Percentiles rank a stretch among this genome's conserved stretches.
phyloP scores from a whole-genome alignment of 1,140 invertebrate genomes.

The Ooceraea biroi region DNA sequence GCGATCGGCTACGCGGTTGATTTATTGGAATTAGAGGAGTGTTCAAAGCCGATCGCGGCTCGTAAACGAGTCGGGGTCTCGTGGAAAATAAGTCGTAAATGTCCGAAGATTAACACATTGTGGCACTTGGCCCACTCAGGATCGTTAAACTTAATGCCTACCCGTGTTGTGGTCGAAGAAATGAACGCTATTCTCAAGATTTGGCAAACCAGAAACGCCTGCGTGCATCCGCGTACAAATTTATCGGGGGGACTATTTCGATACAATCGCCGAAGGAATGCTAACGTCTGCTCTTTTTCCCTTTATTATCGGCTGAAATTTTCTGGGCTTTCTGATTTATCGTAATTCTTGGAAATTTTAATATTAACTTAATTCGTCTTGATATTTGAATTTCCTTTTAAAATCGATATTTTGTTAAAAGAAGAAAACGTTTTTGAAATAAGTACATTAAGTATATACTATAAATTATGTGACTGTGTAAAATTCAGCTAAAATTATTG shows the following conservation, averaged over 20 bases:
- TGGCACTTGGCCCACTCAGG: constrained; percentile 34
- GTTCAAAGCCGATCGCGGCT: constrained; percentile 48
- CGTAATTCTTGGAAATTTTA: not conserved
- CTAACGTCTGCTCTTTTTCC: not conserved
- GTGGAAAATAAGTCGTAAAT: constrained; percentile 75
- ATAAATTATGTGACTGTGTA: no score
- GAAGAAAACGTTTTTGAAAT: no score
- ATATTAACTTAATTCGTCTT: not conserved
- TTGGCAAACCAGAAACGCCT: constrained; percentile 4
- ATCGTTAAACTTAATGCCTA: constrained; percentile 32
- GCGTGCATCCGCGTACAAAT: not conserved
- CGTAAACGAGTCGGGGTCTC: constrained; percentile 63
- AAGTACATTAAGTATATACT: no score
- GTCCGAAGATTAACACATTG: constrained; percentile 72
- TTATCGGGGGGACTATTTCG: not conserved
- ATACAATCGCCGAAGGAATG: not conserved
- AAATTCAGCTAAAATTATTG: no score
- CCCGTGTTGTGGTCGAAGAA: not conserved
- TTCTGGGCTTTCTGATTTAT: not conserved
- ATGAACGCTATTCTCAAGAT: not conserved
- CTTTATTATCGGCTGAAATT: constrained; percentile 1
- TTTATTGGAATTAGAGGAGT: constrained; percentile 60
- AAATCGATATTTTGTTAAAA: constrained; percentile 10
- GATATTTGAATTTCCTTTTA: no score
- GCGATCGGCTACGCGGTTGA: constrained; percentile 53